Conservation (phyloP, 1,140 invertebrate genomes). For the Drosophila erecta region DNA sequence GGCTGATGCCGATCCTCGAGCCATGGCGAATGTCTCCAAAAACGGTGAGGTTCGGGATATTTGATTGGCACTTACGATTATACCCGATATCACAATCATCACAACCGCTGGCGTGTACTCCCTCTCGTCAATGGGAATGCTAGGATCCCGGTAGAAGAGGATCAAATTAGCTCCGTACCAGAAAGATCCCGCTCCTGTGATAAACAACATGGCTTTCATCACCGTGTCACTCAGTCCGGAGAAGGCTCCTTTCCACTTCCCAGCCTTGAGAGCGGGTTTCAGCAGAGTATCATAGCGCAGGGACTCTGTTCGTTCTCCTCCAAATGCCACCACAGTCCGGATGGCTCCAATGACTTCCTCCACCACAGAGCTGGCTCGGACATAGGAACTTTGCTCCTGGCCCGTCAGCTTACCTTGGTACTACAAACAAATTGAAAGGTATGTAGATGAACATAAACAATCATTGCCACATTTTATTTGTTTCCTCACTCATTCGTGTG, state of each 20-base stretch:
- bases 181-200: constrained; percentile 92
- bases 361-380: constrained; percentile 90
- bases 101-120: constrained; percentile 89
- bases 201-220: constrained; percentile 93
- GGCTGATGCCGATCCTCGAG: constrained; percentile 91
- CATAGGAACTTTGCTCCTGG: constrained; percentile 90
- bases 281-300: constrained; percentile 88
- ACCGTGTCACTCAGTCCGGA: constrained; percentile 91
- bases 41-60: constrained; percentile 92
- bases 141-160: constrained; percentile 84
- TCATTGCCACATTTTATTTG: not conserved
- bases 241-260: constrained; percentile 89
- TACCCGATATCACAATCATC: constrained; percentile 92
- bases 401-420: constrained; percentile 89
- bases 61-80: constrained; percentile 92
- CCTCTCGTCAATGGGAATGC: constrained; percentile 76
- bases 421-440: constrained; percentile 83
- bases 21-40: constrained; percentile 90
- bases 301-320: constrained; percentile 90
- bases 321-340: constrained; percentile 92
- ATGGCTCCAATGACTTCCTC: constrained; percentile 92
- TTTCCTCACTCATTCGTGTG: not conserved
- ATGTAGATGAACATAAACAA: no score
- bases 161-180: constrained; percentile 93
- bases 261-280: constrained; percentile 85